Percentiles rank a stretch among this genome's conserved stretches.
Evolutionary conservation across 1,140 invertebrate species (phyloP).

Genomic region (Lucilia cuprina): DNA sequence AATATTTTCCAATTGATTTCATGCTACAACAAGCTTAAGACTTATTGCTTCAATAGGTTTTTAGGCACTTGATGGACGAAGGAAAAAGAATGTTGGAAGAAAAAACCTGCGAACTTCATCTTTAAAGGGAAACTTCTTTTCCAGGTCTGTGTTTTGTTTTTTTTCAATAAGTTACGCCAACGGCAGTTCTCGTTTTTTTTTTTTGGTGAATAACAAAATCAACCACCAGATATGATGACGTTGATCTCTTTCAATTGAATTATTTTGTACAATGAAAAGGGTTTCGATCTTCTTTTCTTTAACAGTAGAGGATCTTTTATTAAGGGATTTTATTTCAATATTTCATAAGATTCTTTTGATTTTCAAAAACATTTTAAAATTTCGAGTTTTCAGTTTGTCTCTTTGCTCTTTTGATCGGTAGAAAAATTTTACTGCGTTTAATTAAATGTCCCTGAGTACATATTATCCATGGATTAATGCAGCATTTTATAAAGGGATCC

Average conservation of each 20-base stretch:
- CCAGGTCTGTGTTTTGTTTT: background rate
- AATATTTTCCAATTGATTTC: constrained; percentile 40
- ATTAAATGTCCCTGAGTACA: no score
- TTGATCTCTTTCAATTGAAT: constrained; percentile 44
- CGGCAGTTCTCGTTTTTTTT: background rate
- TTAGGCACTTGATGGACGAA: constrained; percentile 4
- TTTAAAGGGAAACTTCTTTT: background rate
- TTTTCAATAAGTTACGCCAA: constrained; percentile 9
- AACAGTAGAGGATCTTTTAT: background rate
- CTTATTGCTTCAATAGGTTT: background rate
- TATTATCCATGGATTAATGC: background rate
- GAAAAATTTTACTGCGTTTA: no score
- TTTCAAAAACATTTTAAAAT: no score
- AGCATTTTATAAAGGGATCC: background rate
- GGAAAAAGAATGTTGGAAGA: background rate
- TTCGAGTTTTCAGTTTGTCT: no score
- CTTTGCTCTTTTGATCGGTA: no score
- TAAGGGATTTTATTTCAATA: no score
- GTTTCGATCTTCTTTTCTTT: no score
- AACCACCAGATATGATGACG: constrained; percentile 37
- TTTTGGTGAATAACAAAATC: background rate
- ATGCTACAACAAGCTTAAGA: constrained; percentile 9
- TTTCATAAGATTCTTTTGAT: no score
- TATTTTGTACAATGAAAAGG: constrained; percentile 27
- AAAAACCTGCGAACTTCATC: constrained; percentile 30